Base-by-base conservation (phyloP, 2,888 invertebrate genomes). In the Notodonta ziczac region DNA sequence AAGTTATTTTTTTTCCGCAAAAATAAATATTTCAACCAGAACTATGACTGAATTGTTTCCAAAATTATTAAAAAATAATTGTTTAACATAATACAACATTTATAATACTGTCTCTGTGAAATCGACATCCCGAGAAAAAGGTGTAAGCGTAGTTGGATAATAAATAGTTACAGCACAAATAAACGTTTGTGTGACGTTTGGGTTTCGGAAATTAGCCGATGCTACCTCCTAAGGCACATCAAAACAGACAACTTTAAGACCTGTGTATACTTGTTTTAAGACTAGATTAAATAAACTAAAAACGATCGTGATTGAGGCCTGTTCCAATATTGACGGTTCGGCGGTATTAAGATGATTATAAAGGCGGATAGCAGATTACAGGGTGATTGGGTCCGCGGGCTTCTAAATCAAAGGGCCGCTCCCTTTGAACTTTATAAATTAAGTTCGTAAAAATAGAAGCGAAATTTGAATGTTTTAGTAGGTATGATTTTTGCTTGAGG, bases 331-430 rank as follows among this genome's bases (percentile, higher is more conserved):
- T 68, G 69, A 63, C 65, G n/a, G 59, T 61, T 61, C 51, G 55
- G 58, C 56, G 57, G 62, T 63, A 65, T 69, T 69, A 64, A 73
- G 71, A 69, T 63, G 57, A 62, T 70, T 63, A 67, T 57, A 64
- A 70, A 57, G 56, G 56, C 42, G 63, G 64, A 63, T 66, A 55
- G 24, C 46, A 69, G 67, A 71, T 75, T 69, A 75, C 58, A 59
- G 55, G 58, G 58, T 74, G 66, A 69, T 73, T 75, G 70, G 58
- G 32, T 64, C 63, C 63, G 70, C 67, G 66, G 69, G 61, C 53
- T 65, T 57, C 52, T 57, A 63, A 64, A 66, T 52, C 52, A 52
- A 52, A 52, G 32, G 52, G 12, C 10, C 13, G 24, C n/a, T 52
- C 16, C 10, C 52, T 52, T 52, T 52, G 52, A 52, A 52, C 52